Percentiles rank a stretch among this genome's conserved stretches.
These are phyloP conservation scores for Danionella dracula DNA, from an alignment of 2,797 vertebrate genomes.

Conservation along the genomic window DNA sequence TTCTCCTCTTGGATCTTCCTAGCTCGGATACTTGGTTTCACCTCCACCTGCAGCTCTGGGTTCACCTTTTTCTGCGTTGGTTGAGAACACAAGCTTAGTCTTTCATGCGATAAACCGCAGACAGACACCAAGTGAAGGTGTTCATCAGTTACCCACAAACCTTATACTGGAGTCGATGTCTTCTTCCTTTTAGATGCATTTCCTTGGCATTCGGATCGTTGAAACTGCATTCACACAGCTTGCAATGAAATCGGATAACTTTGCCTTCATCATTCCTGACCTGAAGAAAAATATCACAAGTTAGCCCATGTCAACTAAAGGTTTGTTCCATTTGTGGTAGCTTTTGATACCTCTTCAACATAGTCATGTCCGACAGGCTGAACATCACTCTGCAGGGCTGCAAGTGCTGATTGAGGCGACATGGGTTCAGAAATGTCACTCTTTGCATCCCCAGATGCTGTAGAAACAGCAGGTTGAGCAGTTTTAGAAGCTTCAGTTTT, in stretches of 20 bases:
- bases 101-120: no score
- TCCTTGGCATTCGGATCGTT: constrained; percentile 98
- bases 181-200: constrained; percentile 93
- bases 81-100: not conserved
- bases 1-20: constrained; percentile 98
- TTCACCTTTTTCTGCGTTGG: constrained; percentile 93
- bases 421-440: constrained; percentile 71
- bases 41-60: constrained; percentile 96
- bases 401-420: constrained; percentile 76
- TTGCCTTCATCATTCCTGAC: constrained; percentile 97
- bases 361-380: constrained; percentile 97
- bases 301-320: not conserved
- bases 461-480: constrained; percentile 18
- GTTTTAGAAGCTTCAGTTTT: constrained; percentile 68
- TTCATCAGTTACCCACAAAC: no score
- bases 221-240: constrained; percentile 96
- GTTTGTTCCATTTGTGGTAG: no score
- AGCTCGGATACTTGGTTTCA: constrained; percentile 95
- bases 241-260: constrained; percentile 96
- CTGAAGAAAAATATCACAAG: constrained; percentile 52
- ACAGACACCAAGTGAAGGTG: no score
- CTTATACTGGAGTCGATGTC: constrained; percentile 95
- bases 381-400: constrained; percentile 90
- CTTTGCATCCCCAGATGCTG: constrained; percentile 54
- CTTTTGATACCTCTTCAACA: constrained; percentile 81